Evolutionary conservation across 2,888 invertebrate genomes (phyloP), one percentile per base, ranked within the genome.

Genomic region (Eueremaeus valkanovi): DNA sequence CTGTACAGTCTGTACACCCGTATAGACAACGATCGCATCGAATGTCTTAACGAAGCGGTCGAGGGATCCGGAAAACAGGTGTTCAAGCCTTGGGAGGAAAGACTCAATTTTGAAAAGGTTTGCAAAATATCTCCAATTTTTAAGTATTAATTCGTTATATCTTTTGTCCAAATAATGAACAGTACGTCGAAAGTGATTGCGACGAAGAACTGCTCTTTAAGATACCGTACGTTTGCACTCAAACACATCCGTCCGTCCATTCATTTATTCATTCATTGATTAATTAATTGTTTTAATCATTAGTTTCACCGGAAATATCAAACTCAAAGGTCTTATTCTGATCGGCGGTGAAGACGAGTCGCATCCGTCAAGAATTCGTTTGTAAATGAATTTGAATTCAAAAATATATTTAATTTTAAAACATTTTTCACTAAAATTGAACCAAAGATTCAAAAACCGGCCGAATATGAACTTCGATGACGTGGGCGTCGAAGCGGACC

Each of bases 151-250:
- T 40, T n/a, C 11, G n/a, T 73, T 49, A 9, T 63, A 84, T 2
- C 6, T 31, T 58, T 16, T 16, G 16, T 58, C 18, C 9, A 80
- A n/a, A n/a, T n/a, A n/a, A 78, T 78, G 84, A 86, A 31, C 83
- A 96, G 95, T 93, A 86, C 87, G 97, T 98, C 0, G 91, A 94
- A 84, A 97, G 97, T 85, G 98, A 98, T 87, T 91, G 89, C 0
- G 98, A 98, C 85, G 92, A 93, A 84, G 98, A 99, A 85, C 85
- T 99, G 5, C 85, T 99, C 2, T 95, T 99, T 83, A 97, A 96
- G 83, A 93, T 98, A 81, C 97, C 97, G 87, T 88, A 83, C 86
- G 87, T 86, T 72, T 55, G 9, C 13, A 24, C 36, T 40, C n/a
- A 27, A 18, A 36, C 11, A 33, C 5, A 18, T 13, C 1, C 29